phyloP scores from a whole-genome alignment of 2,888 invertebrate genomes.

The Tillus elongatus region DNA sequence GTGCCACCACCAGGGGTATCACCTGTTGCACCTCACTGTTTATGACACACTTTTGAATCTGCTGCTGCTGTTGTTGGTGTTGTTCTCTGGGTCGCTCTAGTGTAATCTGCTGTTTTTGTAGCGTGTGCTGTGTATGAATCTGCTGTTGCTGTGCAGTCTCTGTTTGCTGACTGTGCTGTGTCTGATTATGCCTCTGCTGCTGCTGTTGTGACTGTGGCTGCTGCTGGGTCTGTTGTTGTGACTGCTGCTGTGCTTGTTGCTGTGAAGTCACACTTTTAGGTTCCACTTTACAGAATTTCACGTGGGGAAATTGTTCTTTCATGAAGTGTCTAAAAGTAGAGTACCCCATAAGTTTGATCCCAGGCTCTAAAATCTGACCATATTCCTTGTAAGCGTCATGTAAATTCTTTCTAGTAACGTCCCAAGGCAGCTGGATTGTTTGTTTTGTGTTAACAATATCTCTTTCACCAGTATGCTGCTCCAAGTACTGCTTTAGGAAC shows the following conservation, averaged over 20 bases:
- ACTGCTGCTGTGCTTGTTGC: slow-evolving; percentile 43
- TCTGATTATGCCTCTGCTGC: slow-evolving; percentile 41
- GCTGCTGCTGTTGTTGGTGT: slow-evolving; percentile 40
- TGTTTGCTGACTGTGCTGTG: slow-evolving; percentile 32
- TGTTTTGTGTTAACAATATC: slow-evolving; percentile 46
- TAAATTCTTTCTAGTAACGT: slow-evolving; percentile 58
- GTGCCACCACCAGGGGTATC: slow-evolving; percentile 55
- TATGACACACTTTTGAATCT: slow-evolving; percentile 49
- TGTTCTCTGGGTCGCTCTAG: slow-evolving; percentile 45
- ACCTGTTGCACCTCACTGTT: slow-evolving; percentile 50
- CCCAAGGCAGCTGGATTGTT: slow-evolving; percentile 47
- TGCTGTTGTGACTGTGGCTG: slow-evolving; percentile 40
- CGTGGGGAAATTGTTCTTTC: slow-evolving; percentile 72
- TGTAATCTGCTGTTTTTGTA: slow-evolving; percentile 35
- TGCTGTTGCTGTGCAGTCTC: slow-evolving; percentile 18
- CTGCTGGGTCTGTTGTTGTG: slow-evolving; percentile 42
- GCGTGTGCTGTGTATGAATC: slow-evolving; percentile 44
- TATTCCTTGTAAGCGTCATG: slow-evolving; percentile 68
- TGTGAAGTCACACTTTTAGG: slow-evolving; percentile 48
- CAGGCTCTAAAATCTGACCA: slow-evolving; percentile 59
- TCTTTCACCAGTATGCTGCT: slow-evolving; percentile 52
- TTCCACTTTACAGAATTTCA: slow-evolving; percentile 57
- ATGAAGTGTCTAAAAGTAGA: slow-evolving; percentile 72
- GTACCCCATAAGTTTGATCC: slow-evolving; percentile 69
- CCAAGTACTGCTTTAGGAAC: slow-evolving; percentile 64